Conservation (phyloP, 2,797 vertebrate species). For the Galago senegalensis region DNA sequence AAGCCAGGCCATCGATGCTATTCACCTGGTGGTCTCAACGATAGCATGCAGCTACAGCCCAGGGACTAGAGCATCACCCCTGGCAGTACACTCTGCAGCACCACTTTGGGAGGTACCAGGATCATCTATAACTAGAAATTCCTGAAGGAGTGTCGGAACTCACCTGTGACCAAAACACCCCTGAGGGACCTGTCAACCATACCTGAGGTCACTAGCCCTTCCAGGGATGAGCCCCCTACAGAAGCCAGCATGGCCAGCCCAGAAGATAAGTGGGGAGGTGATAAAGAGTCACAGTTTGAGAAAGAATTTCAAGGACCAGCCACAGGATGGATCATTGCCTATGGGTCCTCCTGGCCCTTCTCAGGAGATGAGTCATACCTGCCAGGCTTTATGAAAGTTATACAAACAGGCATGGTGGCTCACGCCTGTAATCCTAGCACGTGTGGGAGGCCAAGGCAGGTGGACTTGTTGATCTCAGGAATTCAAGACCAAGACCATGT, state of each 20-base stretch:
- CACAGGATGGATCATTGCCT: slow-evolving; percentile 67
- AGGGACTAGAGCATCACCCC: background rate
- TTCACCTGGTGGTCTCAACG: too few species aligned
- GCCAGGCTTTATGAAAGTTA: slow-evolving; percentile 71
- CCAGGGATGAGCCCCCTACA: slow-evolving; percentile 69
- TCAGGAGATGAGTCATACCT: slow-evolving; percentile 80
- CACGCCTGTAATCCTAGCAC: too few species aligned
- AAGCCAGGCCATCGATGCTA: background rate
- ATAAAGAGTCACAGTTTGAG: slow-evolving; percentile 90
- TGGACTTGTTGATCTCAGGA: too few species aligned
- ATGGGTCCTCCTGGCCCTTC: background rate
- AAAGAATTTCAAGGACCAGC: slow-evolving; percentile 89
- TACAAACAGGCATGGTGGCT: too few species aligned
- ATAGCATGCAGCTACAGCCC: background rate
- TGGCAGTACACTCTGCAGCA: background rate
- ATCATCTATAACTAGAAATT: slow-evolving; percentile 96
- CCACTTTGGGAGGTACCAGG: slow-evolving; percentile 90
- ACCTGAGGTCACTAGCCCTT: slow-evolving; percentile 93
- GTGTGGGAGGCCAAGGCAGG: too few species aligned
- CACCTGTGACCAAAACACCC: slow-evolving; percentile 93
- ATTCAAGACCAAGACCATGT: too few species aligned
- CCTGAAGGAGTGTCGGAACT: slow-evolving; percentile 95
- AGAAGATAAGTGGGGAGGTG: slow-evolving; percentile 84
- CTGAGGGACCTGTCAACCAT: slow-evolving; percentile 93
- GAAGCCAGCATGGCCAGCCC: slow-evolving; percentile 83